Conservation (phyloP, 2,888 invertebrate genomes). For the Aphidoletes aphidimyza region DNA sequence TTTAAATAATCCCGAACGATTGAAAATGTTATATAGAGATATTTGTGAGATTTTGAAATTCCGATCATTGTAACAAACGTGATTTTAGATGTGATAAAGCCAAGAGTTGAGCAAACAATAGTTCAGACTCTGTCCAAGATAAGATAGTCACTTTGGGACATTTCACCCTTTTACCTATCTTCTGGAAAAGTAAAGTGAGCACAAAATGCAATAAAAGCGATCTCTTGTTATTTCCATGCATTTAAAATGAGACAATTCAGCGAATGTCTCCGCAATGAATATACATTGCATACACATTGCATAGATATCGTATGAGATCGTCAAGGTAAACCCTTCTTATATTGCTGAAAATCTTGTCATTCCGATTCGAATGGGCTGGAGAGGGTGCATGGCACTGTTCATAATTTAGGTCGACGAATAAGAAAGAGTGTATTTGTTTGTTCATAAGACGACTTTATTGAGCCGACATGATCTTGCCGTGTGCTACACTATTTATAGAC, state of each 20-base stretch:
- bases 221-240: slow-evolving; percentile 7
- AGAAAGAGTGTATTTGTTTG: background rate
- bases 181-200: background rate
- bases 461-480: slow-evolving; percentile 33
- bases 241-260: background rate
- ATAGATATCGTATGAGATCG: background rate
- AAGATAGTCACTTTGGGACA: background rate
- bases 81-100: too few relatives aligned
- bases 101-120: too few relatives aligned
- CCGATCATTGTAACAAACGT: too few relatives aligned
- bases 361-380: background rate
- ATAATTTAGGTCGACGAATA: background rate
- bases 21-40: too few relatives aligned
- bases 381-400: background rate
- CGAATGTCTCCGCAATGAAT: background rate
- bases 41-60: too few relatives aligned
- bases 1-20: too few relatives aligned
- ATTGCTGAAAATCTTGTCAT: background rate
- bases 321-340: slow-evolving; percentile 38
- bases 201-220: background rate
- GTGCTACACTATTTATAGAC: slow-evolving; percentile 45
- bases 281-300: background rate
- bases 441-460: slow-evolving; percentile 14
- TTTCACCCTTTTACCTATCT: background rate
- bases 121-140: background rate